Evolutionary conservation across 2,113 vertebrate genomes (phyloP).

Genomic region (Anser brachyrhynchus): DNA sequence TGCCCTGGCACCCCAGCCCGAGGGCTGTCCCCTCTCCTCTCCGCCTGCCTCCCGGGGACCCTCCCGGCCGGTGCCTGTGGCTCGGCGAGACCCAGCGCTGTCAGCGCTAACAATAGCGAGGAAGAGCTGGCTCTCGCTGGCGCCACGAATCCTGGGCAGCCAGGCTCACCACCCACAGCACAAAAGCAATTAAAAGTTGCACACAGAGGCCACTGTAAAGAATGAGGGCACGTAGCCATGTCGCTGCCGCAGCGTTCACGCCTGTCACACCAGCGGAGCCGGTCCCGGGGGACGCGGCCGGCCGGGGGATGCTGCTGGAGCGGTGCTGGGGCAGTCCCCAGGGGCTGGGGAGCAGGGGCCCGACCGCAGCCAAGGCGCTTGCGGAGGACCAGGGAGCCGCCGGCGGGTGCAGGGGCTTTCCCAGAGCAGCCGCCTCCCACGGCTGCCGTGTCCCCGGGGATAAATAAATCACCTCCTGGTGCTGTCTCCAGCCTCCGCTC

Average conservation of each 20-base stretch:
- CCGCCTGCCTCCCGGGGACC: not conserved
- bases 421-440: too few species aligned
- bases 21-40: not conserved
- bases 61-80: not conserved
- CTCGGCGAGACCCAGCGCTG: not conserved
- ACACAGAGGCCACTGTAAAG: slow-evolving; percentile 48
- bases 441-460: too few species aligned
- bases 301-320: not conserved
- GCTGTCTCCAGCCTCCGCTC: too few species aligned
- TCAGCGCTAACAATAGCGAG: not conserved
- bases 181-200: slow-evolving; percentile 63
- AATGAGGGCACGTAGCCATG: slow-evolving; percentile 41
- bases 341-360: not conserved
- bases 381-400: not conserved
- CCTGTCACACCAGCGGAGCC: slow-evolving; percentile 31
- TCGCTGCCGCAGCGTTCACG: not conserved
- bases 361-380: not conserved
- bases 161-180: slow-evolving; percentile 40
- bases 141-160: slow-evolving; percentile 10
- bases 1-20: accelerated
- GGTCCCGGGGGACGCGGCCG: not conserved
- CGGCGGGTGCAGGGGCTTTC: too few species aligned
- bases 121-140: not conserved
- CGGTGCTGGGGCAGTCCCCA: accelerated
- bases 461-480: too few species aligned